Base-by-base conservation (phyloP, 1,140 invertebrate genomes). In the Ditylenchus dipsaci region DNA sequence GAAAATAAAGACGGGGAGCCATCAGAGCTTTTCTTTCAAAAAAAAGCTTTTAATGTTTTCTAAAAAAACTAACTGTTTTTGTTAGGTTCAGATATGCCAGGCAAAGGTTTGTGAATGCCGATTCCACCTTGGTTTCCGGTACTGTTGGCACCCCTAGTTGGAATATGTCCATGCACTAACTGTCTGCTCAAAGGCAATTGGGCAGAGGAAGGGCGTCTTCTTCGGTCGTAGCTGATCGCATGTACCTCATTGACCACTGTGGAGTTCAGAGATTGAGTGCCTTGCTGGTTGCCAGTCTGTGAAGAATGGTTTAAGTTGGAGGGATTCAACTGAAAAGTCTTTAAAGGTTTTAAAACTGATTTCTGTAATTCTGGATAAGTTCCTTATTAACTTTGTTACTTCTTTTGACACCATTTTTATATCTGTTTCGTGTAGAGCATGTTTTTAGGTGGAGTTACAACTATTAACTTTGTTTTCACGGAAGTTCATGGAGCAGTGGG, bases 221-320 rank as follows among this genome's bases (percentile, higher is more conserved):
- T 53, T 53, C 49, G n/a, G 23, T 53, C 49, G 49, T 53, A 53
- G 23, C n/a, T 26, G 23, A 53, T 53, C 3, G 49, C 49, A 53
- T 53, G 49, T 3, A 53, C 23, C 49, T 53, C 49, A 53, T 53
- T 53, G n/a, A 53, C 49, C n/a, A 53, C 49, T 26, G 49, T 53
- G 49, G n/a, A 21, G 49, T 53, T 53, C 3, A 53, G 23, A 26
- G 49, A 53, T 17, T 53, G 49, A 53, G 49, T 19, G 8, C 3
- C 49, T 53, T 53, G 49, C 15, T 53, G 49, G 33, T 38, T 38
- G 33, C 33, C 33, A 38, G 3, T 38, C 11, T 38, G 33, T 3
- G 11, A 5, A 5, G 33, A 11, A 38, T 38, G 33, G 11, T 38
- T 38, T 38, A 5, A 3, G 33, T 3, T 38, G 3, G 33, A 38